Percentiles rank a stretch among this genome's conserved stretches.
Conservation (phyloP, 2,113 vertebrate species). For the Forbesichthys agassizii region DNA sequence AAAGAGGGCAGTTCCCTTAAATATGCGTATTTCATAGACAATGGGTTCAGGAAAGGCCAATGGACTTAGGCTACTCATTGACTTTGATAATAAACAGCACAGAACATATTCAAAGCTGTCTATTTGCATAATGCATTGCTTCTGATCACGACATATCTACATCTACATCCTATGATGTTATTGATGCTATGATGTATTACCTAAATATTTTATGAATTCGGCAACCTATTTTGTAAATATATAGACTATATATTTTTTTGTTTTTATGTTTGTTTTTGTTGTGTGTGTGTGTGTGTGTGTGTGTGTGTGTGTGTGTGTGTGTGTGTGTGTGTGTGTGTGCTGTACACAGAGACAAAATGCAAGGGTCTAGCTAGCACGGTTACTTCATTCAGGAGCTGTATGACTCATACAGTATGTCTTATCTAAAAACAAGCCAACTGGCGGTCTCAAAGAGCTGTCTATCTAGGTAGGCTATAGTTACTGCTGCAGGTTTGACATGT, state of each 20-base stretch:
- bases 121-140: background rate
- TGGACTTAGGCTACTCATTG: background rate
- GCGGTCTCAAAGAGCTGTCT: slow-evolving; percentile 17
- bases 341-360: slow-evolving; percentile 25
- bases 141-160: slow-evolving; percentile 17
- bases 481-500: slow-evolving; percentile 67
- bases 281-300: background rate
- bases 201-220: slow-evolving; percentile 3
- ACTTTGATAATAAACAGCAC: too few species aligned
- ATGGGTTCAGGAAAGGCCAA: background rate
- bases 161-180: background rate
- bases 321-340: slow-evolving; percentile 19
- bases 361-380: slow-evolving; percentile 32
- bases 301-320: background rate
- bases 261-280: slow-evolving; percentile 26
- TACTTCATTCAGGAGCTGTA: slow-evolving; percentile 63
- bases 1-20: background rate
- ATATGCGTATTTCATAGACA: background rate
- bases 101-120: background rate
- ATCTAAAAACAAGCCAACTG: slow-evolving; percentile 70
- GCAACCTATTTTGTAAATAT: slow-evolving; percentile 9
- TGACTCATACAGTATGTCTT: slow-evolving; percentile 72
- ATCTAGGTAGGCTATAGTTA: slow-evolving; percentile 29
- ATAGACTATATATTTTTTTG: too few species aligned
- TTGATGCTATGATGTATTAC: background rate